These are phyloP conservation scores for Cheilosia impressa DNA, from an alignment of 2,888 invertebrate genomes.

Conservation along the genomic window DNA sequence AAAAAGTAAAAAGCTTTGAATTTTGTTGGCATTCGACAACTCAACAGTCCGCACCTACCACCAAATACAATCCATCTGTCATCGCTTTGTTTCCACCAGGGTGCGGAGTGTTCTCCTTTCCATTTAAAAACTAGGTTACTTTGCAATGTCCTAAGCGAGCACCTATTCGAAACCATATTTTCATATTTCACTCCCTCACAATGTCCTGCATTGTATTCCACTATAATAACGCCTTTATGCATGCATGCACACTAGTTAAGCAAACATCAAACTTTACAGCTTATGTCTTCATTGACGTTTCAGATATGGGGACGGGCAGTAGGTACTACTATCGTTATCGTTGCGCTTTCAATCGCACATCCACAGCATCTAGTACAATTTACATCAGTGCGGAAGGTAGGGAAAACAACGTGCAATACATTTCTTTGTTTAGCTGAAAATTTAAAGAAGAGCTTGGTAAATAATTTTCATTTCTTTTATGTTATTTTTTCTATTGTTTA, in stretches of 20 bases:
- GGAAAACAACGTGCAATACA: conserved; percentile 21
- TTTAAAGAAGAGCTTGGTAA: conserved; percentile 67
- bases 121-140: conserved; percentile 20
- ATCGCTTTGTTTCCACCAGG: too few species aligned
- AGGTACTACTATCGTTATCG: conserved; percentile 9
- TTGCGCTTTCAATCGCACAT: conserved; percentile 37
- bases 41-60: too few species aligned
- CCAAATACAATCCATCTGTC: too few species aligned
- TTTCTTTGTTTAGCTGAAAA: conserved; percentile 67
- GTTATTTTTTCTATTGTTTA: conserved; percentile 49
- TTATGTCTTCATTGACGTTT: conserved; percentile 48
- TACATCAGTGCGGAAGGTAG: not conserved
- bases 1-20: too few species aligned
- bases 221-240: conserved; percentile 45
- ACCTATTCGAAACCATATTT: not conserved
- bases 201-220: conserved; percentile 40
- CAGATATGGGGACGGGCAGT: not conserved
- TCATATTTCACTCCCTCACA: conserved; percentile 46
- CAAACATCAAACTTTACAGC: conserved; percentile 64
- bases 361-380: conserved; percentile 14
- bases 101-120: not conserved
- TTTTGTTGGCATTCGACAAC: too few species aligned
- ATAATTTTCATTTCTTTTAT: conserved; percentile 54
- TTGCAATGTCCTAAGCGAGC: not conserved
- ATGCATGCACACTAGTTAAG: conserved; percentile 46